Conservation (phyloP, 2,888 invertebrate genomes). For the Cetonia aurata region DNA sequence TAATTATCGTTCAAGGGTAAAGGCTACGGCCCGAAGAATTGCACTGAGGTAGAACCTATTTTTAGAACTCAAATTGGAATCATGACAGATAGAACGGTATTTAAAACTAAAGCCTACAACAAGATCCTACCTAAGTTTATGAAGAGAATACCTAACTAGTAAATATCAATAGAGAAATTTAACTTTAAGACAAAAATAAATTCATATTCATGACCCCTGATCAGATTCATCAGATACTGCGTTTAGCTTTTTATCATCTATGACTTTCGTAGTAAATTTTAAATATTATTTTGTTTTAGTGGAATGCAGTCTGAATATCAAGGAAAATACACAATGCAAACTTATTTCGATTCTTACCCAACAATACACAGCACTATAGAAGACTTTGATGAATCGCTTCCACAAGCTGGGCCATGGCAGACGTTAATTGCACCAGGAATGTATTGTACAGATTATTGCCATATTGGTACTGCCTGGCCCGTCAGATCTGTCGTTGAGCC, state of each 20-base stretch:
- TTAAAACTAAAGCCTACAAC: conserved; percentile 49
- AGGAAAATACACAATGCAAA: conserved; percentile 58
- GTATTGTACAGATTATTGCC: conserved; percentile 66
- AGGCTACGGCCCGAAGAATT: conserved; percentile 55
- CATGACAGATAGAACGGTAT: conserved; percentile 52
- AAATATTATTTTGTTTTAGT: conserved; percentile 54
- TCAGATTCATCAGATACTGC: too few relatives aligned
- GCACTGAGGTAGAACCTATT: conserved; percentile 49
- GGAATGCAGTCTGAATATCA: conserved; percentile 61
- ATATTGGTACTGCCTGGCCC: conserved; percentile 65
- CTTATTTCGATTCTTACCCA: conserved; percentile 59
- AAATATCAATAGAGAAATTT: conserved; percentile 48
- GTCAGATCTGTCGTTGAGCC: conserved; percentile 59
- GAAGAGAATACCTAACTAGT: conserved; percentile 58
- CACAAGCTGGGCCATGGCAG: conserved; percentile 61
- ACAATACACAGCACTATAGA: conserved; percentile 57
- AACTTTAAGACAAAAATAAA: not conserved
- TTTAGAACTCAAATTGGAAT: conserved; percentile 48
- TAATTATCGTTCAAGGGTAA: conserved; percentile 50
- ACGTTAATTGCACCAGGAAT: conserved; percentile 63
- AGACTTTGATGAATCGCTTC: conserved; percentile 56
- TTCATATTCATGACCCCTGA: not conserved
- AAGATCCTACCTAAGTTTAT: conserved; percentile 51
- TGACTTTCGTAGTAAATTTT: not conserved
- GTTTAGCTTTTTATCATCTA: not conserved